phyloP scores from a whole-genome alignment of 2,888 invertebrate genomes.

The Eueremaeus valkanovi region DNA sequence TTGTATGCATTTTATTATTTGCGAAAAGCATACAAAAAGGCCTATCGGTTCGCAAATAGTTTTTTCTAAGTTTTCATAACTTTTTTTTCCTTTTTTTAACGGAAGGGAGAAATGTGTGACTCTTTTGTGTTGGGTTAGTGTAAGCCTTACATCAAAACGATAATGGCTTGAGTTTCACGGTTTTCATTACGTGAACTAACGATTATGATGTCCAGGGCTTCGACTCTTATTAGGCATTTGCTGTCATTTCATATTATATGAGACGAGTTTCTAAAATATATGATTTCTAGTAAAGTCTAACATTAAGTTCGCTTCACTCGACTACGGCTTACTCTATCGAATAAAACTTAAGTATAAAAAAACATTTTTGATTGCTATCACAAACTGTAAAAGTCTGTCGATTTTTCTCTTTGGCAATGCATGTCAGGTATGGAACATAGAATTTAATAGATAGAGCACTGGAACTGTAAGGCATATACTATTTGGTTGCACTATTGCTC shows the following conservation, averaged over 20 bases:
- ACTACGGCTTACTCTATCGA: neutral
- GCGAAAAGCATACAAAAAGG: neutral
- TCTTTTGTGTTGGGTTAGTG: conserved; percentile 4
- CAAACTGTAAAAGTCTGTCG: neutral
- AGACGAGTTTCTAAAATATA: conserved; percentile 14
- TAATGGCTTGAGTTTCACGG: conserved; percentile 25
- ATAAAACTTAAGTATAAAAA: neutral
- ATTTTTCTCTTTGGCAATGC: neutral
- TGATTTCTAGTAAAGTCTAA: conserved; percentile 10
- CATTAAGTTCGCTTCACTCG: neutral
- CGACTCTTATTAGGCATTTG: neutral
- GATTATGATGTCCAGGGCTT: conserved; percentile 34
- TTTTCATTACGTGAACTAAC: conserved; percentile 29
- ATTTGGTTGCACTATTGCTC: neutral
- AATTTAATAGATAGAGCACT: neutral
- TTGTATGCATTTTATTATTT: conserved; percentile 25
- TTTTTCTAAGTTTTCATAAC: conserved; percentile 9
- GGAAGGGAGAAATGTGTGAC: neutral
- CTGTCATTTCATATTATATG: conserved; percentile 33
- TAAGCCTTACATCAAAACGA: neutral
- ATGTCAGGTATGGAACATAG: conserved; percentile 16
- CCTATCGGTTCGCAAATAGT: neutral
- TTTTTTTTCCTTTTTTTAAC: neutral
- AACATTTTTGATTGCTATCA: conserved; percentile 13
- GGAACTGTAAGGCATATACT: no score